Base-by-base conservation (phyloP, 2,113 vertebrate genomes). In the Eubucco bourcierii region DNA sequence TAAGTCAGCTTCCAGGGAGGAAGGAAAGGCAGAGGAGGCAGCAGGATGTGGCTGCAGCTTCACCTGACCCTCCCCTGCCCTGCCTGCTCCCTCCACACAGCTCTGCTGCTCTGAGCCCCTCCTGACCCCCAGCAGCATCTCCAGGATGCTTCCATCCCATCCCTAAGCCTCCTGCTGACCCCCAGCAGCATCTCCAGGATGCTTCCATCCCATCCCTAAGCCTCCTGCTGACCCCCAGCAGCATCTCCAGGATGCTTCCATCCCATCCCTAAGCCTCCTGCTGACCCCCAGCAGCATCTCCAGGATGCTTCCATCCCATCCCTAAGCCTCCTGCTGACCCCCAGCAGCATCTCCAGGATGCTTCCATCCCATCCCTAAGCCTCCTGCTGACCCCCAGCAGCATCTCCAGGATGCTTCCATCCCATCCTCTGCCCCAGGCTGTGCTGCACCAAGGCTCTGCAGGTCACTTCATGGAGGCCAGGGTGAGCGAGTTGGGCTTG, bases 1-100 rank as follows among this genome's bases (percentile, higher is more conserved):
- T 94, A 90, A 95, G 83, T 91, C 93, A 86, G 80, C 4, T 63
- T 23, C 20, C 70, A 9, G 61, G 74, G 78, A 89, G 94, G 93
- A 91, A 90, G 91, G 90, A 79, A 89, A 27, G 53, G 31, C 13
- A 52, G 60, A 67, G 81, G 71, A 63, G 68, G 84, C 90, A 90
- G 10, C 0, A 4, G 50, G 17, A 19, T 9, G 72, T 84, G 80
- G 93, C 59, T 9, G 72, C 84, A 82, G 92, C 47, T 91, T 80
- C n/a, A 72, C 90, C 37, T 37, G 37, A 10, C 93, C 52, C 46
- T 31, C n/a, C n/a, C 12, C 47, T 46, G 56, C 71, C 27, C 44
- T 14, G 1, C 0, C 25, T 21, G 66, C 27, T 74, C 46, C 29
- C 5, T 4, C 15, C 10, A 14, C 19, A 16, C 34, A 37, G 8